Evolutionary conservation across 2,888 invertebrate genomes (phyloP), one percentile per base, ranked within the genome.

Genomic region (Drosophila imparisetae): DNA sequence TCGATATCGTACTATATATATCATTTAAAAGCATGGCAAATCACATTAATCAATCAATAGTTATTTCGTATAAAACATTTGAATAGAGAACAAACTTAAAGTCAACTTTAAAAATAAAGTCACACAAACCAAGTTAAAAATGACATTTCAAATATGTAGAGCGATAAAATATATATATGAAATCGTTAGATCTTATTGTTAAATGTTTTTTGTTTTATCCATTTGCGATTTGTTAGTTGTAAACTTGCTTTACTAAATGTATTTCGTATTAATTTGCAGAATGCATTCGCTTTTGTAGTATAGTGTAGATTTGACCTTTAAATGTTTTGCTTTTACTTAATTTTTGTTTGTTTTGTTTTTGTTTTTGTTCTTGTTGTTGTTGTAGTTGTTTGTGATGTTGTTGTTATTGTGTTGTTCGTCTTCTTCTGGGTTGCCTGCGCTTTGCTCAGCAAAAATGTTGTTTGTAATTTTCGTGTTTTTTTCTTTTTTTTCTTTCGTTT

Each of bases 211-310:
- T 40, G 27, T n/a, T 54, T 62, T 55, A 42, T 52, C 30, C 24
- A 34, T 65, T 65, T 55, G 27, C 36, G 30, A 38, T 29, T 73
- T 62, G 57, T 48, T 38, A 58, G 66, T 55, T 68, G 59, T 70
- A 63, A 66, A 72, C 71, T 66, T 72, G 57, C 68, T 59, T 68
- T 72, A 72, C 60, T 84, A 71, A 72, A 74, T 79, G 70, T 77
- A 78, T 78, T 75, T 83, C 66, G 66, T 70, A 71, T 81, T 86
- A 75, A 81, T 82, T 86, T 82, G 80, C 84, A 70, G 70, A 63
- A 73, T 72, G 75, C 78, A 71, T 67, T 68, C 36, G 64, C 48
- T 58, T 66, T 53, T 78, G 40, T 55, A 48, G 57, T 66, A 29
- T 64, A 75, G 66, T 71, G 66, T 76, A 45, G 34, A 34, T 36